Evolutionary conservation across 2,888 invertebrate species (phyloP), one percentile per base, ranked within the genome.

Genomic region (Sthenelais limicola): DNA sequence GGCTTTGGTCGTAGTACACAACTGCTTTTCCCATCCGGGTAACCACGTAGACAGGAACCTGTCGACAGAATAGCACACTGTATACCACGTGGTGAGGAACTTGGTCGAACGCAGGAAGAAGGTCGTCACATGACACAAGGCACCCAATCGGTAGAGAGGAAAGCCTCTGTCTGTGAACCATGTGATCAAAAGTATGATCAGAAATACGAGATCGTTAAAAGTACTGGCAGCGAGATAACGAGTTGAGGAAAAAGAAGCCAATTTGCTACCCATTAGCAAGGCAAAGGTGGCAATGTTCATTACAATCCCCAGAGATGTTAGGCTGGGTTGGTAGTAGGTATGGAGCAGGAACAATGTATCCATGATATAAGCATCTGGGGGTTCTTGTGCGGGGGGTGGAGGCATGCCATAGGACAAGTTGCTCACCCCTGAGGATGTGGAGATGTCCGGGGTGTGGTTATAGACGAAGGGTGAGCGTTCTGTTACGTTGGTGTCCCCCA

Each of bases 331-430:
- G 66, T 43, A 66, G 24, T 66, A 66, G 3, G 56, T 33, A 21
- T 56, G 56, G n/a, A 56, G 33, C 32, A 56, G n/a, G 56, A 33
- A 56, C n/a, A 56, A n/a, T n/a, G n/a, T n/a, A n/a, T n/a, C n/a
- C n/a, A n/a, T n/a, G n/a, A n/a, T n/a, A n/a, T n/a, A n/a, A n/a
- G n/a, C n/a, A n/a, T n/a, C n/a, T n/a, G n/a, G n/a, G n/a, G n/a
- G n/a, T n/a, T n/a, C n/a, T n/a, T n/a, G n/a, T n/a, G n/a, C n/a
- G n/a, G n/a, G n/a, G n/a, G n/a, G n/a, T n/a, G n/a, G n/a, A n/a
- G n/a, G n/a, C n/a, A n/a, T n/a, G n/a, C n/a, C n/a, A n/a, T n/a
- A n/a, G n/a, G n/a, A n/a, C n/a, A n/a, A n/a, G n/a, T n/a, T n/a
- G n/a, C n/a, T n/a, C n/a, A n/a, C n/a, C n/a, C n/a, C n/a, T n/a